These are phyloP conservation scores for Pluvianellus socialis DNA, from an alignment of 2,113 vertebrate species.

Conservation along the genomic window DNA sequence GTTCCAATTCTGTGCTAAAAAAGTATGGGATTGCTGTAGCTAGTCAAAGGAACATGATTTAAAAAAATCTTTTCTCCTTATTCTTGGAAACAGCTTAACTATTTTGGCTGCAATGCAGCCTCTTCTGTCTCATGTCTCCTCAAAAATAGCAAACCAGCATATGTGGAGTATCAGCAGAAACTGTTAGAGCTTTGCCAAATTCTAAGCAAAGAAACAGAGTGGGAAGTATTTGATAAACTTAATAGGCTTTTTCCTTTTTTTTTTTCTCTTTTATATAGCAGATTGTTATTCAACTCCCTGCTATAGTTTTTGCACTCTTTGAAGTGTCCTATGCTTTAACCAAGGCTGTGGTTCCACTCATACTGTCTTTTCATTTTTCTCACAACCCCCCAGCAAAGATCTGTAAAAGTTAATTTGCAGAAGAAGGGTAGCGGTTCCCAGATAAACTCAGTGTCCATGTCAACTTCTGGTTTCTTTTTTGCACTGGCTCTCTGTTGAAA, in stretches of 20 bases:
- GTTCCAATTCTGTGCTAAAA: neutral
- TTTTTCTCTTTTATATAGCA: neutral
- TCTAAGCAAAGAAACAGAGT: neutral
- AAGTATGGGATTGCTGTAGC: neutral
- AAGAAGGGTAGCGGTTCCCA: neutral
- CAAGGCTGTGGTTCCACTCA: rapidly evolving
- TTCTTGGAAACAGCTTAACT: neutral
- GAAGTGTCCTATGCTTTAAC: neutral
- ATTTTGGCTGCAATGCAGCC: neutral
- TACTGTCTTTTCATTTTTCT: neutral
- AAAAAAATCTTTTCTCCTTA: neutral
- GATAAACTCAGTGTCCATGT: neutral
- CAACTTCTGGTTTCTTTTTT: neutral
- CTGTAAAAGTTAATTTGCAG: neutral
- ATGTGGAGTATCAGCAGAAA: neutral
- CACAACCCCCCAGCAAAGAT: neutral
- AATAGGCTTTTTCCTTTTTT: neutral
- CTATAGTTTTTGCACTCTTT: neutral
- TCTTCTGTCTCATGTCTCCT: neutral
- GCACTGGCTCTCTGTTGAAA: neutral
- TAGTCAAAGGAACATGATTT: neutral
- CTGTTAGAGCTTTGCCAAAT: neutral
- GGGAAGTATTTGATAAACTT: neutral
- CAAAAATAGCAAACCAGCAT: neutral
- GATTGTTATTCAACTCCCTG: neutral